Evolutionary conservation across 2,113 vertebrate genomes (phyloP).

Genomic region (Cyphomyrus plagiostoma): DNA sequence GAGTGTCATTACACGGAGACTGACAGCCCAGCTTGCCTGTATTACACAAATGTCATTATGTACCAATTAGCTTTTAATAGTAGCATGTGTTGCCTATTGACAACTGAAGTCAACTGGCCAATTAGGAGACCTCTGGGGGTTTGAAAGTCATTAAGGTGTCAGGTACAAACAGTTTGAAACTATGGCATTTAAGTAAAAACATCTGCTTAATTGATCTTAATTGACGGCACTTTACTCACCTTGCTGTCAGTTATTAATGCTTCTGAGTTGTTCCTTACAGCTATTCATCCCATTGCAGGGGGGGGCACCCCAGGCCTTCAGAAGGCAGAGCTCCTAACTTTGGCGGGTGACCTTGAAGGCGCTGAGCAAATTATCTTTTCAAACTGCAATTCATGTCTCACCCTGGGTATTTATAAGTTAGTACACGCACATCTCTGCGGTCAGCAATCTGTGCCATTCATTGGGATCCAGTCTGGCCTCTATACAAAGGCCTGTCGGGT

Average conservation of each 20-base stretch:
- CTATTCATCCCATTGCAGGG: neutral
- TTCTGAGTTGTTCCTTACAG: neutral
- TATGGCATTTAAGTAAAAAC: slow-evolving; percentile 38
- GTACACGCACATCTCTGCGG: neutral
- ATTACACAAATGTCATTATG: neutral
- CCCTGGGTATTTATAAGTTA: neutral
- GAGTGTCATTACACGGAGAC: neutral
- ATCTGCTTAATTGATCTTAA: slow-evolving; percentile 41
- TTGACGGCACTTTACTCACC: slow-evolving; percentile 31
- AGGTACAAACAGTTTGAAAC: slow-evolving; percentile 39
- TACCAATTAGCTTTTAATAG: slow-evolving; percentile 33
- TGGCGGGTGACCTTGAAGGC: neutral
- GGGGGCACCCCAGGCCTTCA: neutral
- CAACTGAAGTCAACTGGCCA: slow-evolving; percentile 34
- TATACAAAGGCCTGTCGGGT: neutral
- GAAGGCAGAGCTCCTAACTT: neutral
- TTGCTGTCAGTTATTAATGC: slow-evolving; percentile 25
- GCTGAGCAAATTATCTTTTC: neutral
- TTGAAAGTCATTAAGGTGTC: slow-evolving; percentile 34
- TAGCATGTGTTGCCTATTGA: slow-evolving; percentile 44
- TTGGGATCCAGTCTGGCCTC: neutral
- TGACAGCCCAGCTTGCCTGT: neutral
- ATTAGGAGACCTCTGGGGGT: slow-evolving; percentile 34
- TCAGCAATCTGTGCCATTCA: neutral
- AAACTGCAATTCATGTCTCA: neutral